Conservation (phyloP, 2,888 invertebrate genomes). For the Galerucella nymphaeae region DNA sequence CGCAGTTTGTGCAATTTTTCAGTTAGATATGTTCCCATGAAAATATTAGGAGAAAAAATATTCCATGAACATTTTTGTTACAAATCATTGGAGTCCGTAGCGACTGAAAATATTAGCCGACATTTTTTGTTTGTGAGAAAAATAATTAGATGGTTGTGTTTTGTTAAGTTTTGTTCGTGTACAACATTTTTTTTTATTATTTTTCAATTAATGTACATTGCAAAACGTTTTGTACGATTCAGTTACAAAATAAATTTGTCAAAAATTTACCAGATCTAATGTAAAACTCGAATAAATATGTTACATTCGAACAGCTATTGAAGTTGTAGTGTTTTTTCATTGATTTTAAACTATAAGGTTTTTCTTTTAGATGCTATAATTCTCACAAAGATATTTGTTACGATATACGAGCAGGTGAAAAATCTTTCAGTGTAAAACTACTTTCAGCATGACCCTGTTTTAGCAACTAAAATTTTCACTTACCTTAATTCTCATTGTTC, state of each 20-base stretch:
- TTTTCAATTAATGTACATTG: neutral
- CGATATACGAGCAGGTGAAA: neutral
- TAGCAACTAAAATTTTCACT: neutral
- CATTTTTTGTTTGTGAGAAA: neutral
- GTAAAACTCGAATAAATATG: neutral
- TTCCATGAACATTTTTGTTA: neutral
- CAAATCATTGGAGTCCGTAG: neutral
- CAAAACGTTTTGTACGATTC: neutral
- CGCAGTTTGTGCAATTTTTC: neutral
- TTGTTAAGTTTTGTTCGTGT: neutral
- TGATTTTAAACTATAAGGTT: neutral
- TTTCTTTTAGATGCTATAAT: neutral
- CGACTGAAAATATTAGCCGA: neutral
- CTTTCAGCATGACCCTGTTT: neutral
- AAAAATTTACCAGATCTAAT: neutral
- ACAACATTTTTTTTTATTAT: neutral
- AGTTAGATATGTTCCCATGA: neutral
- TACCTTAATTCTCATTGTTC: neutral
- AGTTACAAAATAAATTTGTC: neutral
- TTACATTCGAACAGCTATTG: neutral
- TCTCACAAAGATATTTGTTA: too few relatives aligned
- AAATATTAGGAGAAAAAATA: neutral
- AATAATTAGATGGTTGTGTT: conserved; percentile 1
- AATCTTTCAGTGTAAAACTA: neutral
- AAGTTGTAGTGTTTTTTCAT: neutral